Base-by-base conservation (phyloP, 1,140 invertebrate genomes). In the Leptopilina clavipes region DNA sequence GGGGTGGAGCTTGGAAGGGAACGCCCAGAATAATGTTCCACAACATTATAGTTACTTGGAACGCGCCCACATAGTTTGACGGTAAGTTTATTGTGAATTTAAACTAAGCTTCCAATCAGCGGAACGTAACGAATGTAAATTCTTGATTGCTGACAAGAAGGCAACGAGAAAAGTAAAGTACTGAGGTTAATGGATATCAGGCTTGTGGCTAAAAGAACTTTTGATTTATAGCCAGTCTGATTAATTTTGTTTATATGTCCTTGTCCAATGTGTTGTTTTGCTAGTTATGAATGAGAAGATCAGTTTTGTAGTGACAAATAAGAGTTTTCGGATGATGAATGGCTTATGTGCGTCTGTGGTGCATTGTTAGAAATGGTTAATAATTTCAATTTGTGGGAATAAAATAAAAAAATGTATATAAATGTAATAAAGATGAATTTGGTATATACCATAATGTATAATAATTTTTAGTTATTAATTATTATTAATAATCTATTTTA, bases 1-100 rank as follows among this genome's bases (percentile, higher is more conserved):
- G 18, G 54, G 76, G 73, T 19, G 75, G 78, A 43, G 70, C n/a
- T 56, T 37, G 31, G 3, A 6, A 9, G 1, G 12, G 56, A 8
- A 70, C 78, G 43, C 44, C 78, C 75, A 65, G 22, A n/a, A 11
- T 65, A 22, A 65, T 25, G 59, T 11, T 65, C 59, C 59, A 31
- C 12, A 1, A 31, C 6, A 12, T 31, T 25, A 25, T 31, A 65
- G 19, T 25, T 19, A 31, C 12, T 37, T n/a, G 14, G 59, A 65
- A 31, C 22, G 59, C 59, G 59, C 22, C 59, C 59, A 65, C 25
- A 37, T 22, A 37, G 59, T 65, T 31, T 65, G 22, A 65, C 59
- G 59, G 59, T 65, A 22, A 19, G 59, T 65, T 65, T 65, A 65
- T 65, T 31, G 59, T 65, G 59, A 65, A 65, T 3, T 65, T 65